Conservation (phyloP, 2,113 vertebrate species). For the Labeo catla region DNA sequence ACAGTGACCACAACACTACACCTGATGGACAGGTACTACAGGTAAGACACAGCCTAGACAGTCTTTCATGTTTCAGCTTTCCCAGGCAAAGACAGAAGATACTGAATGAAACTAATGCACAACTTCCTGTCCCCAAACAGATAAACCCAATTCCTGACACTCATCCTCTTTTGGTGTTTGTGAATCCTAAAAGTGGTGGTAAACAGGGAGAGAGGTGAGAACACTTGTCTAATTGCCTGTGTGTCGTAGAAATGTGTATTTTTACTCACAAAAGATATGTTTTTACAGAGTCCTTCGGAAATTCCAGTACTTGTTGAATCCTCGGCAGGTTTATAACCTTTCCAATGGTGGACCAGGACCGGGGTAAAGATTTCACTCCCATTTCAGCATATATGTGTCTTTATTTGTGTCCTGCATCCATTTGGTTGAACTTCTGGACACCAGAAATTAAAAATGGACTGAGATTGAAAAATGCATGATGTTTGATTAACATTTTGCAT, state of each 20-base stretch:
- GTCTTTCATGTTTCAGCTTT: background rate
- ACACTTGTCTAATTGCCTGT: background rate
- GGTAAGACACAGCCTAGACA: constrained; percentile 66
- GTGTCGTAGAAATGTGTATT: background rate
- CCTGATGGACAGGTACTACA: constrained; percentile 85
- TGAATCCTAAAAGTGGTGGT: constrained; percentile 92
- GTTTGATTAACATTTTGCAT: background rate
- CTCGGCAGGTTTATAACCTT: constrained; percentile 91
- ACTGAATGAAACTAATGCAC: background rate
- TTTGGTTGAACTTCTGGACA: background rate
- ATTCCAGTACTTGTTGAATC: constrained; percentile 90
- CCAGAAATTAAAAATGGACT: background rate
- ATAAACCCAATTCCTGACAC: constrained; percentile 78
- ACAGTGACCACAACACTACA: constrained; percentile 78
- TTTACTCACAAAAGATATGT: background rate
- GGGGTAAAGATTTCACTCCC: constrained; percentile 73
- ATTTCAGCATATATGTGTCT: background rate
- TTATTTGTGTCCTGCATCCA: background rate
- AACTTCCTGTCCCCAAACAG: constrained; percentile 64
- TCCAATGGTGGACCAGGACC: constrained; percentile 81
- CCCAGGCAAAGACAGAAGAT: background rate
- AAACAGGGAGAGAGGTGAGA: constrained; percentile 88
- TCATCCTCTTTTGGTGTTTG: constrained; percentile 89
- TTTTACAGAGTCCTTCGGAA: constrained; percentile 85
- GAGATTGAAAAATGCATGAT: background rate